These are phyloP conservation scores for Phyllotis vaccarum DNA, from an alignment of 2,797 vertebrate genomes.

Conservation along the genomic window DNA sequence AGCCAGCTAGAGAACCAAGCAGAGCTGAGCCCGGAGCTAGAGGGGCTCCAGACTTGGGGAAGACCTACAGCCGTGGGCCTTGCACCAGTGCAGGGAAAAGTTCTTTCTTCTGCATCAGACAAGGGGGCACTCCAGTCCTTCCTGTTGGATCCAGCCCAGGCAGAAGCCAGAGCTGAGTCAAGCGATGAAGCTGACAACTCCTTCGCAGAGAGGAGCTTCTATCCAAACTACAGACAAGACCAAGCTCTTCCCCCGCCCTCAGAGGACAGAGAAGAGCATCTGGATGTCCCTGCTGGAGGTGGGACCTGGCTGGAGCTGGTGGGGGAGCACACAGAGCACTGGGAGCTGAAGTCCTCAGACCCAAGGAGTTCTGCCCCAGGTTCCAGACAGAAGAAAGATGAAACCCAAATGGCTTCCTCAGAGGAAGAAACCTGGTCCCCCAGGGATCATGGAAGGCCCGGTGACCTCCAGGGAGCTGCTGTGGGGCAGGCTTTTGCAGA, in stretches of 20 bases:
- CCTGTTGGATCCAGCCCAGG: slow-evolving; percentile 61
- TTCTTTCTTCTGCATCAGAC: slow-evolving; percentile 73
- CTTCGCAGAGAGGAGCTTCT: slow-evolving; percentile 86
- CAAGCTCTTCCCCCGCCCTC: not conserved
- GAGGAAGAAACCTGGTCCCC: slow-evolving; percentile 1
- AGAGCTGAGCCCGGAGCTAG: slow-evolving; percentile 84
- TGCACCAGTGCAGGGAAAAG: not conserved
- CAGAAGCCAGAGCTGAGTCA: slow-evolving; percentile 84
- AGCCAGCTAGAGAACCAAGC: slow-evolving; percentile 82
- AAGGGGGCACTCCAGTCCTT: slow-evolving; percentile 80
- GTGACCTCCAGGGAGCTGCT: not conserved
- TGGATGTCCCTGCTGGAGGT: slow-evolving; percentile 23
- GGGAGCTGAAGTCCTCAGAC: not conserved
- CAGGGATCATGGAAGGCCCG: not conserved
- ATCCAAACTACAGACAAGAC: slow-evolving; percentile 82
- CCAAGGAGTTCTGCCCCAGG: accelerated
- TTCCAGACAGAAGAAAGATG: not conserved
- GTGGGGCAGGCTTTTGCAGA: not conserved
- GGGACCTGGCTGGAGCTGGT: not conserved
- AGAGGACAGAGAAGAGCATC: slow-evolving; percentile 19
- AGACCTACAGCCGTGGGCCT: not conserved
- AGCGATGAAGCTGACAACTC: slow-evolving; percentile 80
- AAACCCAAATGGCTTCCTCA: slow-evolving; percentile 12
- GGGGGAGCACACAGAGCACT: not conserved
- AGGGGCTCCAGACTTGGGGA: slow-evolving; percentile 60